Evolutionary conservation across 2,797 vertebrate species (phyloP).

Genomic region (Pogonophryne albipinna): DNA sequence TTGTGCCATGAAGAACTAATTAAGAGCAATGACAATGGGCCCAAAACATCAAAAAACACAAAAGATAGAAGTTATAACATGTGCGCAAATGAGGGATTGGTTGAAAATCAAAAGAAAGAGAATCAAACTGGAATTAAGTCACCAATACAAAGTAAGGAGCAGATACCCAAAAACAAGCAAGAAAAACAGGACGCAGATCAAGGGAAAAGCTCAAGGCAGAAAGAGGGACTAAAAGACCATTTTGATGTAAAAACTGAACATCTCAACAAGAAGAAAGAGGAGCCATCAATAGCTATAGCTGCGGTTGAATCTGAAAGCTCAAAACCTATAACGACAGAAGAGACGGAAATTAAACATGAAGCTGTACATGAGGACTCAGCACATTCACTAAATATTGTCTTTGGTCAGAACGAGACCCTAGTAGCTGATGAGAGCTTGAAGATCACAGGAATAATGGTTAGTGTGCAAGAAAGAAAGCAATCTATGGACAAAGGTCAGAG

Average conservation of each 20-base stretch:
- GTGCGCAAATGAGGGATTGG: conserved; percentile 14
- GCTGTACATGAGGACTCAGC: conserved; percentile 29
- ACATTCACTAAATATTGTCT: conserved; percentile 34
- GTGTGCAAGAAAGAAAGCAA: conserved; percentile 63
- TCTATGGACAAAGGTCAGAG: conserved; percentile 6
- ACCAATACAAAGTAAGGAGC: conserved; percentile 43
- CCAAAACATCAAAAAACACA: conserved; percentile 21
- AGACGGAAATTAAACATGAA: conserved; percentile 32
- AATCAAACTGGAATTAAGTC: conserved; percentile 22
- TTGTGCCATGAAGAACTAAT: conserved; percentile 26
- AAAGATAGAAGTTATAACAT: conserved; percentile 19
- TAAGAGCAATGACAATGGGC: conserved; percentile 21
- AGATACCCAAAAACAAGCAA: conserved; percentile 12
- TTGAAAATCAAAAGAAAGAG: conserved; percentile 35
- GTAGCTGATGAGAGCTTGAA: conserved; percentile 58
- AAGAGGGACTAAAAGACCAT: conserved; percentile 28
- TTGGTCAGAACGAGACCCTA: conserved; percentile 38
- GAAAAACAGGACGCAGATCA: conserved; percentile 26
- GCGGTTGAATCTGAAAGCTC: conserved; percentile 10
- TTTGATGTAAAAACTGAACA: neutral
- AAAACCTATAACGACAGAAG: conserved; percentile 30
- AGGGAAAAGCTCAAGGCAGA: conserved; percentile 32
- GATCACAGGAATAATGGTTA: conserved; percentile 78
- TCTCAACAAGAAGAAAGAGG: conserved; percentile 25
- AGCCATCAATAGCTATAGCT: conserved; percentile 24